Base-by-base conservation (phyloP, 2,797 vertebrate species). In the Enteromius radiatus region DNA sequence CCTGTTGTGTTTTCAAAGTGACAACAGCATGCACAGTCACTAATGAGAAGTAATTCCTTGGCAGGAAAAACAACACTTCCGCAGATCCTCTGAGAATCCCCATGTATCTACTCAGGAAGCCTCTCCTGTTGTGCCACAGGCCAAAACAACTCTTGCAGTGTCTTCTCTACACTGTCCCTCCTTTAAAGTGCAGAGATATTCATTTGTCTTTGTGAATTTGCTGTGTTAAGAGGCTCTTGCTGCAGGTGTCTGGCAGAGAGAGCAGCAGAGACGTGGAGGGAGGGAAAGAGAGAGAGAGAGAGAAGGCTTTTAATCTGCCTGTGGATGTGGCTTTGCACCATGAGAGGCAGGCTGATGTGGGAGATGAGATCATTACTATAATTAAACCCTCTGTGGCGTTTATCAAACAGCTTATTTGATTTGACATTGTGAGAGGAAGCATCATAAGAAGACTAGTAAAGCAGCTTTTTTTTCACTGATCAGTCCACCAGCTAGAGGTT, bases 301-400 rank as follows among this genome's bases (percentile, higher is more conserved):
- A 63, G 26, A 28, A 23, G 26, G 31, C 49, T 79, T 82, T 84
- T 78, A 79, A 87, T 85, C 86, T 82, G 84, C 73, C 59, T 73
- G 47, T 38, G 54, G 61, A 78, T 77, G 43, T 76, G 84, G 81
- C 74, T 83, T 76, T 67, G 28, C 59, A 64, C 75, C 43, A 10
- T 61, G 61, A 67, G 78, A 86, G 84, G 68, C 67, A 21, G 74
- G 80, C 65, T 67, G 81, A 87, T 85, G 33, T 76, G 71, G 19
- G 45, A 80, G 70, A 86, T 86, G 85, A 86, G 83, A 84, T 85
- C 54, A 78, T 86, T 79, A 78, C 71, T 80, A 84, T 87, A 80
- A 90, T 91, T 86, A 89, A 87, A 90, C 78, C 64, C 76, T 89
- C 68, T 65, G 80, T 76, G 7, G 78, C 69, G 64, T 85, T 87